Conservation (phyloP, 37 sponge, comb jelly and placozoan genomes). For the Hexactinellida sp. region DNA sequence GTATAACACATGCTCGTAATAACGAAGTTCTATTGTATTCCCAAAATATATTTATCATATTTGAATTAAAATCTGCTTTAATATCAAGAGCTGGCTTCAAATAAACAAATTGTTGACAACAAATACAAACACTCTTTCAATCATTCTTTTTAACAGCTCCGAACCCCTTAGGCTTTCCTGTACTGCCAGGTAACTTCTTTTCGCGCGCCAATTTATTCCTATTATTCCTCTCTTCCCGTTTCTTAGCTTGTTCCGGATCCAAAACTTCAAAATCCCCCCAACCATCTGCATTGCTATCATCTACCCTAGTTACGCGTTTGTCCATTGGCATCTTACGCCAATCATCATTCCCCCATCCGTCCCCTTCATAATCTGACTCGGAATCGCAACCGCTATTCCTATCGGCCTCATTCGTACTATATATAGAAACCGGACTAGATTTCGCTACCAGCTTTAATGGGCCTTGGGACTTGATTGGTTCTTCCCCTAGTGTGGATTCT, state of each 20-base stretch:
- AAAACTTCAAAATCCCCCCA: not conserved
- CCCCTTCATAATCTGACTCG: not conserved
- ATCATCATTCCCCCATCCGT: conserved; percentile 2
- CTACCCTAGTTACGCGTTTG: not conserved
- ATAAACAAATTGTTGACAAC: no score
- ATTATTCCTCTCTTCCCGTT: not conserved
- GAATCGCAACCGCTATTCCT: not conserved
- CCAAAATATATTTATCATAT: no score
- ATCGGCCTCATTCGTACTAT: not conserved
- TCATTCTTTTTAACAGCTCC: not conserved
- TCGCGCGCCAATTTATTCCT: not conserved
- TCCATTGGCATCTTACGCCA: not conserved
- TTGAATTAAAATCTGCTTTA: no score
- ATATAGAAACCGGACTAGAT: not conserved
- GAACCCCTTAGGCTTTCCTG: not conserved
- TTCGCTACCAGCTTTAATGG: not conserved
- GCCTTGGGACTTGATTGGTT: not conserved
- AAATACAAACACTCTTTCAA: not conserved
- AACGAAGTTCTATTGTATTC: no score
- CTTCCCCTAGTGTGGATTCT: not conserved
- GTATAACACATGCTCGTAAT: no score
- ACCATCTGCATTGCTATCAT: not conserved
- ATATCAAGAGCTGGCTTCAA: no score
- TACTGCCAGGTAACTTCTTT: not conserved
- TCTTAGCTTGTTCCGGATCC: not conserved